These are phyloP conservation scores for Ctena decussata DNA, from an alignment of 2,888 invertebrate species.

Conservation along the genomic window DNA sequence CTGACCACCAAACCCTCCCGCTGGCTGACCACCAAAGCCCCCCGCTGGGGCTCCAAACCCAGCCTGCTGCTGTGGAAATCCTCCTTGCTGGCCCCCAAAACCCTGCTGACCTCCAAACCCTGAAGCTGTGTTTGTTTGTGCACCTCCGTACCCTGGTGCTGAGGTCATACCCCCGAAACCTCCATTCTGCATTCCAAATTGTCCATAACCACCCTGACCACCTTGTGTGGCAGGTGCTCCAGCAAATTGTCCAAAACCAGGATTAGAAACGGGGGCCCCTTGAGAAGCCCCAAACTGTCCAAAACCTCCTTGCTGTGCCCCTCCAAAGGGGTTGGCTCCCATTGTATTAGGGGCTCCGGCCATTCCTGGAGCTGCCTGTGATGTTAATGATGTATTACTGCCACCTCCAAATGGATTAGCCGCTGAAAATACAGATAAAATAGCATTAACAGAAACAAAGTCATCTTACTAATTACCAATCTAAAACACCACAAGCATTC, in stretches of 20 bases:
- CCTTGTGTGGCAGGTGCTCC: conserved; percentile 20
- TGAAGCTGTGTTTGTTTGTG: conserved; percentile 34
- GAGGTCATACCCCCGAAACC: conserved; percentile 68
- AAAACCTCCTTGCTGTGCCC: conserved; percentile 26
- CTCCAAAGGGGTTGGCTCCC: conserved; percentile 72
- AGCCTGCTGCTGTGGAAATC: conserved; percentile 42
- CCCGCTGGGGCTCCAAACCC: conserved; percentile 36
- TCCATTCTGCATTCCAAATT: conserved; percentile 76
- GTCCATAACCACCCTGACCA: conserved; percentile 49
- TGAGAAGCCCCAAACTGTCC: neutral
- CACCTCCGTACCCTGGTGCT: conserved; percentile 49
- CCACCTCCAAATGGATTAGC: conserved; percentile 73
- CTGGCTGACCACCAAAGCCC: conserved; percentile 32
- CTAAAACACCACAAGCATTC: too few relatives aligned
- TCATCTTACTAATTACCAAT: too few relatives aligned
- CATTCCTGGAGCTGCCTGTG: conserved; percentile 37
- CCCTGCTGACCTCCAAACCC: conserved; percentile 47
- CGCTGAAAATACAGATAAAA: conserved; percentile 40
- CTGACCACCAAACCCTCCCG: conserved; percentile 50
- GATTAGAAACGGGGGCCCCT: conserved; percentile 15
- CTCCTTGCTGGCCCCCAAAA: conserved; percentile 53
- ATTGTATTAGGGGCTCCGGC: conserved; percentile 28
- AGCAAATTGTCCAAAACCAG: conserved; percentile 70
- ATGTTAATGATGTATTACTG: conserved; percentile 42
- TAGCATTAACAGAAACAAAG: too few relatives aligned